These are phyloP conservation scores for Calephelis perditalis DNA, from an alignment of 2,888 invertebrate genomes.

Conservation along the genomic window DNA sequence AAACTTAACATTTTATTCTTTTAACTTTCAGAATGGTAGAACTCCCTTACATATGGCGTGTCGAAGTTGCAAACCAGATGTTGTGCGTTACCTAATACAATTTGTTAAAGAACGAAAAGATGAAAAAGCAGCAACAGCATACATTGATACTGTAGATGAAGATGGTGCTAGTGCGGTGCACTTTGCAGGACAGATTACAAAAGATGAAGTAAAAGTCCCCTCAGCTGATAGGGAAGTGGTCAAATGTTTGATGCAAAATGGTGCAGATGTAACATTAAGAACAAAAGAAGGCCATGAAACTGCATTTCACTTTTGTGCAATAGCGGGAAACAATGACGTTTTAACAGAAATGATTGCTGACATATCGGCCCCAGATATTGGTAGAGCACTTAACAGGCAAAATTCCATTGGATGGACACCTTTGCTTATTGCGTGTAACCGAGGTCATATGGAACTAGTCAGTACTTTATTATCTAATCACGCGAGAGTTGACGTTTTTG, in stretches of 20 bases:
- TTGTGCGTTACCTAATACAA: constrained; percentile 90
- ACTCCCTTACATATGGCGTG: constrained; percentile 97
- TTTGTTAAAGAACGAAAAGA: constrained; percentile 88
- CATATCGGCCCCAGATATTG: constrained; percentile 93
- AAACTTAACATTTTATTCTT: too few relatives aligned
- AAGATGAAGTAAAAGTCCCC: constrained; percentile 85
- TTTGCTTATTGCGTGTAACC: constrained; percentile 95
- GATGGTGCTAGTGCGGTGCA: constrained; percentile 97
- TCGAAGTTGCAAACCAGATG: constrained; percentile 89
- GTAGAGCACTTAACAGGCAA: constrained; percentile 95
- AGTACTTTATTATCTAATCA: constrained; percentile 93
- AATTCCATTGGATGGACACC: constrained; percentile 98
- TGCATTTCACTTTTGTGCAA: constrained; percentile 96
- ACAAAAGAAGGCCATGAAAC: constrained; percentile 94
- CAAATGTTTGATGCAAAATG: constrained; percentile 91
- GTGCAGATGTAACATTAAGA: constrained; percentile 91
- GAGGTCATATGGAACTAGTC: constrained; percentile 96
- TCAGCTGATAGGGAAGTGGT: constrained; percentile 92
- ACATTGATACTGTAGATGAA: constrained; percentile 92
- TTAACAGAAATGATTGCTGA: constrained; percentile 95
- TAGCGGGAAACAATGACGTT: constrained; percentile 97
- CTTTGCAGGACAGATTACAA: constrained; percentile 93
- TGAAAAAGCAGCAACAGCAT: constrained; percentile 86
- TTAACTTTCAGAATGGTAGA: constrained; percentile 86
- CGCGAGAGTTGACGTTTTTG: constrained; percentile 99